A percentile compares a stretch with the other conserved stretches of the same genome.
phyloP scores from a whole-genome alignment of 2,113 vertebrate genomes.

The Siphamia tubifer region DNA sequence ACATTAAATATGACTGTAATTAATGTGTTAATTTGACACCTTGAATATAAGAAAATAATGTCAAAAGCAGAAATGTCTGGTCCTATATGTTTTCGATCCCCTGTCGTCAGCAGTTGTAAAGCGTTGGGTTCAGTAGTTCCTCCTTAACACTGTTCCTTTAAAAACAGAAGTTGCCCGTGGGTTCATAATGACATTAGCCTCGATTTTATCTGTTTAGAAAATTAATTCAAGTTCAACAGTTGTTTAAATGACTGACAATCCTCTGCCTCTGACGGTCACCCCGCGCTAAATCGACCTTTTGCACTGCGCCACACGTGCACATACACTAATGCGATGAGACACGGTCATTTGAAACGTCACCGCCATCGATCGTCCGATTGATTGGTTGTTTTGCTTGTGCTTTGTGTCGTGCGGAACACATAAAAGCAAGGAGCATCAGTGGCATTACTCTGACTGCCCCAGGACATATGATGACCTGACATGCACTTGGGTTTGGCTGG shows the following conservation, averaged over 20 bases:
- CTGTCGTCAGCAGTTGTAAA: no score
- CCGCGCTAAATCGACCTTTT: neutral
- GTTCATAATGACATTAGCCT: neutral
- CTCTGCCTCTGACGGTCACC: conserved; percentile 1
- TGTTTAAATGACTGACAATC: neutral
- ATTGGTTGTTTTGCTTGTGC: conserved; percentile 45
- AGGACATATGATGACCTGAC: conserved; percentile 34
- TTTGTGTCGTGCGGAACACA: conserved; percentile 1
- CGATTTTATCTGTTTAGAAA: neutral
- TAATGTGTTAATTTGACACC: no score
- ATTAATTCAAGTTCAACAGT: neutral
- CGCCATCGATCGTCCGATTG: conserved; percentile 40
- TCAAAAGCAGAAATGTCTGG: no score
- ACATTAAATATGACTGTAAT: no score
- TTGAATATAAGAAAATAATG: no score
- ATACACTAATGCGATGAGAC: conserved; percentile 11
- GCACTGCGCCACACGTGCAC: neutral
- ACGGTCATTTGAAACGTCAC: conserved; percentile 36
- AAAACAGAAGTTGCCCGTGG: no score
- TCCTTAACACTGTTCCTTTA: neutral
- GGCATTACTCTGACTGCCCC: conserved; percentile 25
- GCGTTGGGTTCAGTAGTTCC: no score
- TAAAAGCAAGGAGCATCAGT: conserved; percentile 4
- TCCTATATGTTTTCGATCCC: no score
- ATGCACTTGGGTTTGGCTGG: conserved; percentile 13